phyloP scores from a whole-genome alignment of 2,888 invertebrate species.

The Macrophya alboannulata region DNA sequence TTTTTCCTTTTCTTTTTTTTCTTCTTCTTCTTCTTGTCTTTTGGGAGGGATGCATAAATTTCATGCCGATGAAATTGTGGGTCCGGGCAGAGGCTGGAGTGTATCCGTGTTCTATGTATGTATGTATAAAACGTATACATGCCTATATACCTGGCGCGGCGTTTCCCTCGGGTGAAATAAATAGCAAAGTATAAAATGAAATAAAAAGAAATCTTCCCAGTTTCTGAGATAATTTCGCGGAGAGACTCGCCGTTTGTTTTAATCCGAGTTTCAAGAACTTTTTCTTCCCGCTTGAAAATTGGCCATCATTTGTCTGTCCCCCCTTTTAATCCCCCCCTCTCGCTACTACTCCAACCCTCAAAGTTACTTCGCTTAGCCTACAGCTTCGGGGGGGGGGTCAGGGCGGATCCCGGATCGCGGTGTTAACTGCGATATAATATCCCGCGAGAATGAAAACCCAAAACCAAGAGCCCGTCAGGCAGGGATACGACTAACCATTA shows the following conservation, averaged over 20 bases:
- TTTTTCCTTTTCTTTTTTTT: neutral
- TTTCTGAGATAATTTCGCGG: constrained; percentile 69
- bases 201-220: constrained; percentile 56
- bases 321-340: constrained; percentile 9
- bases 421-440: constrained; percentile 72
- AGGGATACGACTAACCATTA: constrained; percentile 68
- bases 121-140: constrained; percentile 6
- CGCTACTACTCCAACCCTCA: neutral
- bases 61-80: constrained; percentile 29
- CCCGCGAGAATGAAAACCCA: constrained; percentile 65
- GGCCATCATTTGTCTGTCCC: constrained; percentile 75
- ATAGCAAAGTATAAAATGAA: constrained; percentile 53
- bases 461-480: constrained; percentile 51
- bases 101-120: neutral
- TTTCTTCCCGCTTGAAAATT: constrained; percentile 71
- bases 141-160: constrained; percentile 8
- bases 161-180: constrained; percentile 53
- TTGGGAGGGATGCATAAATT: constrained; percentile 14
- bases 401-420: constrained; percentile 45
- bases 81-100: neutral
- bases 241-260: constrained; percentile 70
- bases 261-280: constrained; percentile 77
- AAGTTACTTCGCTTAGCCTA: constrained; percentile 12
- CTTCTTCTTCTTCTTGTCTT: no score
- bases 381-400: neutral